phyloP scores from a whole-genome alignment of 1,140 invertebrate species.

The Matsumurasca onukii region DNA sequence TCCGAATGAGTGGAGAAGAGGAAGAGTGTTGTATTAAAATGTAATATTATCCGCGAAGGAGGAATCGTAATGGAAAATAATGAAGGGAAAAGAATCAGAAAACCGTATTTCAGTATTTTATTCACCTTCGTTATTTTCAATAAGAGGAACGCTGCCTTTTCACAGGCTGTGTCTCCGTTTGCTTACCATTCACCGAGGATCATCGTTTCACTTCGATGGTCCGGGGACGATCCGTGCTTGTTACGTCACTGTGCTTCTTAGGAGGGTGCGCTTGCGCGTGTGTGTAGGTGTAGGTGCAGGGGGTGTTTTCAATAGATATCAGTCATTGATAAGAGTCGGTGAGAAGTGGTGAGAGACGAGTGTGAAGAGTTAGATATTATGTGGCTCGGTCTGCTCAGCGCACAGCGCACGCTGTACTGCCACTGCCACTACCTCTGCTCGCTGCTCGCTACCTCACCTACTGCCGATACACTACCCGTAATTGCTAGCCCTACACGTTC shows the following conservation, averaged over 20 bases:
- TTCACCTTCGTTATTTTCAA: constrained; percentile 31
- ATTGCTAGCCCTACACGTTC: neutral
- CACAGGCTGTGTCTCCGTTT: constrained; percentile 9
- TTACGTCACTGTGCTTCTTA: neutral
- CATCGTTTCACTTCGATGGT: constrained; percentile 21
- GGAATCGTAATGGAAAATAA: constrained; percentile 25
- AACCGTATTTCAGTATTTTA: constrained; percentile 27
- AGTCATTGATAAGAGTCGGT: constrained; percentile 21
- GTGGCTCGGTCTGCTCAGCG: neutral
- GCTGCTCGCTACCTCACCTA: neutral
- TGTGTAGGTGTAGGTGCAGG: neutral
- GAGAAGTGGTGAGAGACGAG: neutral
- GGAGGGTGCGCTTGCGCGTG: too few relatives aligned
- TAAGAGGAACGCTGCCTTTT: constrained; percentile 25
- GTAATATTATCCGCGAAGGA: constrained; percentile 25
- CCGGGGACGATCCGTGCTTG: neutral
- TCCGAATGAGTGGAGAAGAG: neutral
- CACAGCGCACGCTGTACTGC: too few relatives aligned
- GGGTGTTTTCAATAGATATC: constrained; percentile 14
- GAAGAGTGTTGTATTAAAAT: constrained; percentile 16
- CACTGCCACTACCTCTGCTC: too few relatives aligned
- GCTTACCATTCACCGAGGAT: constrained; percentile 14
- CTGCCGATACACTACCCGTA: neutral
- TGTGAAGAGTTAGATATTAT: neutral
- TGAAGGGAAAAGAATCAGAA: constrained; percentile 27